These are phyloP conservation scores for Phenganax stokvisi DNA, from an alignment of 92 coral and sea anemone genomes.

Conservation along the genomic window DNA sequence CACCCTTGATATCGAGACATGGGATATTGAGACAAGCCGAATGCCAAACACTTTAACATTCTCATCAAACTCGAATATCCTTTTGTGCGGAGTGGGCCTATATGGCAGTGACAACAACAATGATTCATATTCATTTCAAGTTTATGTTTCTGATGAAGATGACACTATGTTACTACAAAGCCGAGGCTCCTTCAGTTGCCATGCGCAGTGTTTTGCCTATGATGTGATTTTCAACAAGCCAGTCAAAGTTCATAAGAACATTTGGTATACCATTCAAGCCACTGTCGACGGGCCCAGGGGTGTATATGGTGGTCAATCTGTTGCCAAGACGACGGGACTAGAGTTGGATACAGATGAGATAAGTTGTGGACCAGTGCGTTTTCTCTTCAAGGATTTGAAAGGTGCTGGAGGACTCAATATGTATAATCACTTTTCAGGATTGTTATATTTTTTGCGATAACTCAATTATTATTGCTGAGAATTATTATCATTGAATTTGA, in stretches of 20 bases:
- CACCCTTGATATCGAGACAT: constrained; percentile 18
- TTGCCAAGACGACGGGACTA: constrained; percentile 23
- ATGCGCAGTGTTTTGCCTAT: constrained; percentile 30
- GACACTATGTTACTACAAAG: constrained; percentile 17
- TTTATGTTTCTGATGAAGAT: constrained; percentile 30
- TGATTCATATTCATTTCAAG: constrained; percentile 33
- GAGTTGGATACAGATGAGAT: constrained; percentile 1
- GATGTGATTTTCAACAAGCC: constrained; percentile 39
- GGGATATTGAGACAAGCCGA: constrained; percentile 38
- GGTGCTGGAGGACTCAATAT: neutral
- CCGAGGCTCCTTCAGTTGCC: constrained; percentile 27
- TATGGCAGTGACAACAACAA: constrained; percentile 44
- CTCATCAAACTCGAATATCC: constrained; percentile 36
- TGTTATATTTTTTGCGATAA: constrained; percentile 30
- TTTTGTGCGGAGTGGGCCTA: constrained; percentile 50
- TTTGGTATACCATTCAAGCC: constrained; percentile 31
- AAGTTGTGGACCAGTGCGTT: constrained; percentile 17
- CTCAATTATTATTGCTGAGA: neutral
- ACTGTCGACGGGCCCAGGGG: constrained; percentile 35
- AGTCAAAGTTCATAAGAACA: constrained; percentile 32
- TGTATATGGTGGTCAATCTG: constrained; percentile 26
- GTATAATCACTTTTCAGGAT: constrained; percentile 32
- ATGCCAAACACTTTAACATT: constrained; percentile 38
- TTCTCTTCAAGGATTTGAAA: constrained; percentile 17
- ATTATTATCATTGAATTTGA: neutral